These are phyloP conservation scores for Atta texana DNA, from an alignment of 1,140 invertebrate species.

Conservation along the genomic window DNA sequence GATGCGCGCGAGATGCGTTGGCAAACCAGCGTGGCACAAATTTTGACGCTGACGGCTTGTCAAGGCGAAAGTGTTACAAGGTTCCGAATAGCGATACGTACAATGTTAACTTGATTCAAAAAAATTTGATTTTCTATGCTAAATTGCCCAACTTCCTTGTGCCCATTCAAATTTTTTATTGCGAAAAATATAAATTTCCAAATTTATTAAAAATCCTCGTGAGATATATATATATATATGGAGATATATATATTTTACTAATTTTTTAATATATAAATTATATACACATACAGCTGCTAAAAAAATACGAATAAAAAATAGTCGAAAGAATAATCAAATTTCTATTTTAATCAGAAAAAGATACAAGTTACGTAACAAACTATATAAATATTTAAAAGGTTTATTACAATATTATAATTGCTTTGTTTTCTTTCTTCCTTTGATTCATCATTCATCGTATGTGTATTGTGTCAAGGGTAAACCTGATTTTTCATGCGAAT, in stretches of 20 bases:
- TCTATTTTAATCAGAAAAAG: neutral
- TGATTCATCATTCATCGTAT: constrained; percentile 5
- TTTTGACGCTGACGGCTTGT: constrained; percentile 66
- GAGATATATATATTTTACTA: no score
- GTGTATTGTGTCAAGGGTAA: constrained; percentile 48
- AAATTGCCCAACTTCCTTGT: neutral
- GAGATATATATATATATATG: neutral
- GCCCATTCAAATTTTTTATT: neutral
- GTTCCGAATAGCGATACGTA: constrained; percentile 52
- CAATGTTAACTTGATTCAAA: constrained; percentile 12
- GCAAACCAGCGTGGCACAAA: constrained; percentile 68
- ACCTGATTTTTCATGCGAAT: constrained; percentile 19
- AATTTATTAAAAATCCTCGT: neutral
- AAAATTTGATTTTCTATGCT: neutral
- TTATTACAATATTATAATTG: neutral
- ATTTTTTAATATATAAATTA: neutral
- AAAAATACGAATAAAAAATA: neutral
- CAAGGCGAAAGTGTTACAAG: constrained; percentile 72
- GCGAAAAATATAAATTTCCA: neutral
- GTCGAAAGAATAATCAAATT: neutral
- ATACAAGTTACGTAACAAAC: neutral
- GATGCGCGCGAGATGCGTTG: constrained; percentile 55
- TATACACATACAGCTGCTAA: neutral
- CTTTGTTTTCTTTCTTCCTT: neutral
- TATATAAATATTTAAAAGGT: neutral